phyloP scores from a whole-genome alignment of 92 coral and sea anemone genomes.

The Meandrina meandrites region DNA sequence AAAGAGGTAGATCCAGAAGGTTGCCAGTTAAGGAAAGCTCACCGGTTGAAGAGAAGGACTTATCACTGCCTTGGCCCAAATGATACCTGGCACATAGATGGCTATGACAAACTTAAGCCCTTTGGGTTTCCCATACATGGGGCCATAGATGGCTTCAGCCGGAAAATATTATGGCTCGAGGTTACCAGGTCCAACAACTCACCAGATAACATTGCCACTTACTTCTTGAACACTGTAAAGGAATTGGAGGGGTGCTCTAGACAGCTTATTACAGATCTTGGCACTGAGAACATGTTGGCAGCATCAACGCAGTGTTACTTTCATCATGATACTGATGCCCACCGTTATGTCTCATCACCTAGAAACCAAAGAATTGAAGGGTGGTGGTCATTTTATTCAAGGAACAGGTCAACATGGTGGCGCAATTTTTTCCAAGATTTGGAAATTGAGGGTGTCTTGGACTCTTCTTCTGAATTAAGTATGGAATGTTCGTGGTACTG shows the following conservation, averaged over 20 bases:
- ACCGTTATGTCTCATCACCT: constrained; percentile 67
- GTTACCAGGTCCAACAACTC: constrained; percentile 61
- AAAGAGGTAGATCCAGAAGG: constrained; percentile 69
- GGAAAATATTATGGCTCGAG: constrained; percentile 43
- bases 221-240: constrained; percentile 40
- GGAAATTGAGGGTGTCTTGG: constrained; percentile 46
- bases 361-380: constrained; percentile 66
- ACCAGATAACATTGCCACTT: constrained; percentile 64
- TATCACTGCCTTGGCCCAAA: constrained; percentile 9
- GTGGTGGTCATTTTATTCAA: constrained; percentile 69
- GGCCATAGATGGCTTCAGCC: constrained; percentile 34
- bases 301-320: constrained; percentile 56
- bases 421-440: constrained; percentile 56
- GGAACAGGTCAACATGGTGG: constrained; percentile 60
- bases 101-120: too few species aligned
- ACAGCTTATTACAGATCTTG: constrained; percentile 70
- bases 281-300: constrained; percentile 61
- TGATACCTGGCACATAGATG: constrained; percentile 12
- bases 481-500: constrained; percentile 61
- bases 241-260: constrained; percentile 60
- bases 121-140: constrained; percentile 15
- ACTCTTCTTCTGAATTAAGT: constrained; percentile 45
- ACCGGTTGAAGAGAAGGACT: constrained; percentile 16
- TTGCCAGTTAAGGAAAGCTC: constrained; percentile 44
- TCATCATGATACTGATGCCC: constrained; percentile 58